Base-by-base conservation (phyloP, 2,888 invertebrate species). In the Cancer borealis region DNA sequence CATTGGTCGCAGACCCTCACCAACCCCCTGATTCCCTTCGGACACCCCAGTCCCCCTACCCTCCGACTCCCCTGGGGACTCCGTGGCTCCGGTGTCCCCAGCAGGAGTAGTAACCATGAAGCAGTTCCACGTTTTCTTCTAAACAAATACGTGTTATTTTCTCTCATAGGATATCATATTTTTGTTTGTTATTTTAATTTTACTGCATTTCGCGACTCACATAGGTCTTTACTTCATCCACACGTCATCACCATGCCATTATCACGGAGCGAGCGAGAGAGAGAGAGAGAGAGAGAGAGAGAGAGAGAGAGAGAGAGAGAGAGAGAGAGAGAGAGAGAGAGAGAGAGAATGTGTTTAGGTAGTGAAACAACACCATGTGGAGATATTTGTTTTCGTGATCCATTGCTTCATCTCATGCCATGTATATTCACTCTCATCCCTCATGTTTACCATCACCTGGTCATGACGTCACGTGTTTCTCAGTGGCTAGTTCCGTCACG, bases 391-490 rank as follows among this genome's bases (percentile, higher is more conserved):
- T 90, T 88, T 92, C 88, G 30, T 88, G 54, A 79, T 39, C 54
- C 88, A 87, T 92, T 30, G 66, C 14, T 87, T 93, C 93, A 93
- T 93, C 93, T 93, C 93, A 93, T 93, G 84, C 54, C 93, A 91
- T 93, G 93, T 93, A 93, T 91, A 93, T 93, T 93, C 93, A 93
- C 60, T 90, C 93, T 93, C 91, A 93, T 84, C 93, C 84, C 91
- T 93, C 93, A 93, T 90, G 30, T 90, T 49, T 87, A 49, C 73
- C 94, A 92, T 92, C 92, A 92, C 90, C 92, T 89, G 92, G 92
- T 92, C 94, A 94, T 91, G 84, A 84, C 79, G 92, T 91, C 91
- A 92, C 89, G 92, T 94, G 94, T 92, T 54, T 94, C 94, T 92
- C 94, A 94, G 94, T 94, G 94, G 92, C 92, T 90, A 66, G 92